Percentiles rank a stretch among this genome's conserved stretches.
Conservation (phyloP, 2,113 vertebrate species). For the Anguilla japonica region DNA sequence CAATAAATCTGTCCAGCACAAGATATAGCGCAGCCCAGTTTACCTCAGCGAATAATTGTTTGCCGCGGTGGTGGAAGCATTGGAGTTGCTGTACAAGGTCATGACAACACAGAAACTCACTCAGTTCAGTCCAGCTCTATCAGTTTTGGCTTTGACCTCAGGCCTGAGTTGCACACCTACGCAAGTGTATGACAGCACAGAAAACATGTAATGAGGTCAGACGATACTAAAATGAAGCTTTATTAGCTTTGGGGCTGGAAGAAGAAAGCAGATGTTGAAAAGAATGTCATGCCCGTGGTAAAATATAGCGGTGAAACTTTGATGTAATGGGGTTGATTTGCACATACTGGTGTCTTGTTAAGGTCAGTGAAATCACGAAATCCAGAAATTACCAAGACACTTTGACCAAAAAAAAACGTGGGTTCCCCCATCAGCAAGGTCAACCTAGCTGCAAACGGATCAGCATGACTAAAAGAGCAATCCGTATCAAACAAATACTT, state of each 20-base stretch:
- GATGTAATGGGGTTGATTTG: too few species aligned
- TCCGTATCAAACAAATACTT: too few species aligned
- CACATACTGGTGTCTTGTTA: too few species aligned
- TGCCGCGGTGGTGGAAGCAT: constrained; percentile 39
- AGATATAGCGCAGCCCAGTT: constrained; percentile 33
- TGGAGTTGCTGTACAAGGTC: neutral
- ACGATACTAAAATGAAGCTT: too few species aligned
- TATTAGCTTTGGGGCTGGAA: too few species aligned
- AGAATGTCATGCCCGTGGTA: neutral
- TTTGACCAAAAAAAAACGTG: too few species aligned
- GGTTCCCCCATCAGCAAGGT: too few species aligned
- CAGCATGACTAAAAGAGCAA: too few species aligned
- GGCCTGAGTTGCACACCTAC: neutral
- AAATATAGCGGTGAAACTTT: too few species aligned
- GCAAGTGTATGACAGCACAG: neutral
- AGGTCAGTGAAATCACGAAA: too few species aligned
- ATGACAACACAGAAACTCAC: neutral
- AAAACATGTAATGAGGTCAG: neutral
- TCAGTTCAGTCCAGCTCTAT: neutral
- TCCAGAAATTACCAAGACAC: too few species aligned
- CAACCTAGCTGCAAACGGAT: too few species aligned
- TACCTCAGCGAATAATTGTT: constrained; percentile 40
- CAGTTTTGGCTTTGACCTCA: neutral
- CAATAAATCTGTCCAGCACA: constrained; percentile 44
- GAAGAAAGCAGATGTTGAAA: neutral